A percentile compares a stretch with the other conserved stretches of the same genome.
These are phyloP conservation scores for Agrotis puta DNA, from an alignment of 2,888 invertebrate species.

Conservation along the genomic window DNA sequence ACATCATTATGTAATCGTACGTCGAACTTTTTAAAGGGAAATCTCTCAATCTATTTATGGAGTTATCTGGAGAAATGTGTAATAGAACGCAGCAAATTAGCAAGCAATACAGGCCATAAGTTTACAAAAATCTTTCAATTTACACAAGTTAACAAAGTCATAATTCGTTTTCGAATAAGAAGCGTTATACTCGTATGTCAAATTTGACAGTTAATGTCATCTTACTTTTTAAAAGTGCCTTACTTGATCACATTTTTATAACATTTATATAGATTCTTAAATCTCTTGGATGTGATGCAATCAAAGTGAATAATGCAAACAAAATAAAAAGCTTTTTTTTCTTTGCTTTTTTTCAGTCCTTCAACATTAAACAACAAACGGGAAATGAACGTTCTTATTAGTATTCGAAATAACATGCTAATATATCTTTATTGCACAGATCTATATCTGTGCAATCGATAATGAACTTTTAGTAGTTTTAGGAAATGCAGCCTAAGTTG, in stretches of 20 bases:
- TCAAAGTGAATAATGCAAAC: background rate
- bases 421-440: conserved; percentile 10
- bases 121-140: background rate
- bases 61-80: conserved; percentile 1
- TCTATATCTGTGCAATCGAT: background rate
- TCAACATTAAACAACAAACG: conserved; percentile 6
- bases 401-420: conserved; percentile 12
- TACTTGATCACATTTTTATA: background rate
- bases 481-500: conserved; percentile 18
- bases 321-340: background rate
- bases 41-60: conserved; percentile 38
- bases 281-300: background rate
- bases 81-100: too few relatives aligned
- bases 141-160: background rate
- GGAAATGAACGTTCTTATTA: conserved; percentile 15
- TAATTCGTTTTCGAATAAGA: too few relatives aligned
- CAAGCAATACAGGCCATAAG: background rate
- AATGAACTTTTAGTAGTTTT: conserved; percentile 25
- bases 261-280: background rate
- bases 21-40: conserved; percentile 57
- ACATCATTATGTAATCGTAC: conserved; percentile 58
- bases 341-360: background rate
- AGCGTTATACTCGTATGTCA: too few relatives aligned
- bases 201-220: too few relatives aligned
- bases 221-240: too few relatives aligned